phyloP scores from a whole-genome alignment of 2,888 invertebrate species.

The Nymphalis polychloros region DNA sequence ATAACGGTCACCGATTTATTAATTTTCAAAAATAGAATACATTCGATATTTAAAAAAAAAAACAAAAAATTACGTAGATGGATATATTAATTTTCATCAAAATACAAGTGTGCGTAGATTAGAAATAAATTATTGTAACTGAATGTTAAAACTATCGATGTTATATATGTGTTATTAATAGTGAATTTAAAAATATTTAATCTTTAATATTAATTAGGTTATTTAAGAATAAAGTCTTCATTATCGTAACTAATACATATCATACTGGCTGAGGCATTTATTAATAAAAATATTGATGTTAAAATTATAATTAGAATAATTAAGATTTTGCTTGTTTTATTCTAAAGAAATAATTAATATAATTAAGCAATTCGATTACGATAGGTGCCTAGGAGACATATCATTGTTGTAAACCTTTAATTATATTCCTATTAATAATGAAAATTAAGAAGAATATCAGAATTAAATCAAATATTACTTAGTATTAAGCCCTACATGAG shows the following conservation, averaged over 20 bases:
- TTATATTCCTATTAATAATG: constrained; percentile 39
- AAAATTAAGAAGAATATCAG: constrained; percentile 47
- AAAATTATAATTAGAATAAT: constrained; percentile 40
- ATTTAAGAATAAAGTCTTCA: constrained; percentile 55
- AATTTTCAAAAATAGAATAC: constrained; percentile 41
- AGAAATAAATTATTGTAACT: not conserved
- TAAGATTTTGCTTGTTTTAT: constrained; percentile 43
- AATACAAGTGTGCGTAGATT: constrained; percentile 40
- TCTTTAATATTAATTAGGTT: constrained; percentile 58
- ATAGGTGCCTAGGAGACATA: constrained; percentile 75
- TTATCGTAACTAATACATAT: constrained; percentile 76
- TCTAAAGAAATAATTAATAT: constrained; percentile 20
- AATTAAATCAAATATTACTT: constrained; percentile 38
- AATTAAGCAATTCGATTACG: constrained; percentile 41
- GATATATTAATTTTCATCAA: constrained; percentile 36
- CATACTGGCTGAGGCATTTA: constrained; percentile 80
- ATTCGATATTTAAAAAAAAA: constrained; percentile 50
- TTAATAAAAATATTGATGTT: constrained; percentile 68
- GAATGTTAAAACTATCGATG: constrained; percentile 48
- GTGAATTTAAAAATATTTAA: constrained; percentile 62
- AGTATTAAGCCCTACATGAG: constrained; percentile 56
- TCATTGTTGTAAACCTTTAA: constrained; percentile 52
- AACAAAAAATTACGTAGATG: constrained; percentile 52
- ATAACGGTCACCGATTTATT: constrained; percentile 69
- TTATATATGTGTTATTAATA: constrained; percentile 46